Base-by-base conservation (phyloP, 2,113 vertebrate species). In the Artemisiospiza belli region DNA sequence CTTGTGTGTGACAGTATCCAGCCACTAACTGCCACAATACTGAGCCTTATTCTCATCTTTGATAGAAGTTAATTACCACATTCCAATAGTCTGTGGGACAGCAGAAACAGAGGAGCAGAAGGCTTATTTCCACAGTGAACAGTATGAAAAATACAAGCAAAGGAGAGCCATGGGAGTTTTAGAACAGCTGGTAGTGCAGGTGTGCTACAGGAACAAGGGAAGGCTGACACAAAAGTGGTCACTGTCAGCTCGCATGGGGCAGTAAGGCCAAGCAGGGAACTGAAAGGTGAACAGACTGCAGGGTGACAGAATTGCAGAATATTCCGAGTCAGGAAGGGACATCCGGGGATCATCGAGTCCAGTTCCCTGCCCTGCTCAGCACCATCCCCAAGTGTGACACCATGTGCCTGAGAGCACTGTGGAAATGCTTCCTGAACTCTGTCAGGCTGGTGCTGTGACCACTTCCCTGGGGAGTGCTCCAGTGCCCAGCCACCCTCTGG, bases 401-500 rank as follows among this genome's bases (percentile, higher is more conserved):
- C 22, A 0, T 1, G 61, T 30, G 30, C 2, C 54, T 31, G 62
- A 35, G 4, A 62, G 14, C 24, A 7, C 0, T 55, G 55, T 13
- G 0, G 1, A 23, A 76, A 55, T 1, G 0, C 11, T 41, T 4
- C 41, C 1, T 11, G 30, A 22, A 0, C 39, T 61, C 16, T 22
- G 46, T 1, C 46, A 68, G n/a, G 28, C 24, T 82, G n/a, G 9
- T n/a, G 78, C 46, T 22, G 46, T 10, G 62, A 54, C 7, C 24
- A 4, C 13, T 18, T 0, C 52, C 33, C 39, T 21, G 7, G 12
- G 6, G 31, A 51, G 35, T 61, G 33, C 6, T 67, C 51, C 39
- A 61, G 39, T 7, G 39, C 20, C n/a, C 23, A 46, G 0, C 0
- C 46, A 67, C 4, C 4, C 46, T 22, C 13, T 18, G 20, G 16